Evolutionary conservation across 2,113 vertebrate species (phyloP), one percentile per base, ranked within the genome.

Genomic region (Tychaedon coryphoeus): DNA sequence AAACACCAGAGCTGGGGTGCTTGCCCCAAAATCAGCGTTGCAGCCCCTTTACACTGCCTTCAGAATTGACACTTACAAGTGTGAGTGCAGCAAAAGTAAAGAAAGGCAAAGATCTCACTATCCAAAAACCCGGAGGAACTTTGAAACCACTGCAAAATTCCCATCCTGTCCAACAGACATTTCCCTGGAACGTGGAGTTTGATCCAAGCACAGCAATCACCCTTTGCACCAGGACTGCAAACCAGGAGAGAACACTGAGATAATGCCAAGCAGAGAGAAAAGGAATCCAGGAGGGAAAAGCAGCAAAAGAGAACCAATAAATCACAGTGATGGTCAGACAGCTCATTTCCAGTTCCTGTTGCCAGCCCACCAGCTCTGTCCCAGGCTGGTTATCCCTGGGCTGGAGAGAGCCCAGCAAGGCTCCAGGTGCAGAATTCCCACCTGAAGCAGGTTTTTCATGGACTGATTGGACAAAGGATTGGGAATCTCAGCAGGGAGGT

Each of bases 101-200:
- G 8, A 23, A 4, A 19, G 45, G 48, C 9, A 47, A 50, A 71
- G 42, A 40, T 6, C 9, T 88, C 58, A 16, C 18, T 15, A 36
- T 4, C 7, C 43, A 38, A 40, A 70, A 50, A 2, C 6, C 8
- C 33, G 36, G 81, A 67, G 34, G 18, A 62, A 24, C 10, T 43
- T 62, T 3, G 22, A 57, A 71, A 54, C 12, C 34, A 10, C 5
- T 2, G 38, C 48, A 61, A 8, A 83, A 61, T 29, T 14, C 12
- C 24, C 22, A 1, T 4, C 12, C 0, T 0, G 13, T 14, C 26
- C 22, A 25, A 3, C 0, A 60, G 54, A 10, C 0, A 0, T 9
- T 53, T 28, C 56, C 51, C 38, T 15, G n/a, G 40, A 17, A 36
- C 0, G 8, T 10, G 25, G 67, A 53, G 58, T 10, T 53, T 19